Evolutionary conservation across 2,888 invertebrate species (phyloP).

Genomic region (Corythucha ciliata): DNA sequence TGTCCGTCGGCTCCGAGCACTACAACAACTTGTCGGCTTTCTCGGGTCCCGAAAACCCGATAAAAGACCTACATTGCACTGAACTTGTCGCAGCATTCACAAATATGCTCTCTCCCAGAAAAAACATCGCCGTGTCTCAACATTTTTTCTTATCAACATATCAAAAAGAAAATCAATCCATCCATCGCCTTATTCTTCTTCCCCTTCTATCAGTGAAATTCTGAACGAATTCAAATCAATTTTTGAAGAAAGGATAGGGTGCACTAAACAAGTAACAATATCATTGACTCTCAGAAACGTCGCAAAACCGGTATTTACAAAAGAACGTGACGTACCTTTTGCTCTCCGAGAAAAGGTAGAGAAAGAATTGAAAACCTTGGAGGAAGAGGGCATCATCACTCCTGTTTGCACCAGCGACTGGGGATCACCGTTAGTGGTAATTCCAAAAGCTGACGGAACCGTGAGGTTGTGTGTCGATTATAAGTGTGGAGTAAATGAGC

Average conservation of each 20-base stretch:
- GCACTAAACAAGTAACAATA: too few relatives aligned
- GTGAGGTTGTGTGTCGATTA: conserved; percentile 29
- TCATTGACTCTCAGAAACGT: neutral
- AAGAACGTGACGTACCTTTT: conserved; percentile 17
- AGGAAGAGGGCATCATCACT: conserved; percentile 22
- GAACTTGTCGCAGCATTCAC: conserved; percentile 8
- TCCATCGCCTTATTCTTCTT: neutral
- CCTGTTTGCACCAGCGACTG: conserved; percentile 21
- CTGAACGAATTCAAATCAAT: too few relatives aligned
- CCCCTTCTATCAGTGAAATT: too few relatives aligned
- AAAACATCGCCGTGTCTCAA: conserved; percentile 19
- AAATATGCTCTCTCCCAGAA: conserved; percentile 13
- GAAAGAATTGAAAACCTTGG: conserved; percentile 19
- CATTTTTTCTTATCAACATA: conserved; percentile 18
- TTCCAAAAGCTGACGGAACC: conserved; percentile 8
- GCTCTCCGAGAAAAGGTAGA: conserved; percentile 22
- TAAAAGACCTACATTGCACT: conserved; percentile 9
- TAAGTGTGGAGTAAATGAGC: conserved; percentile 27
- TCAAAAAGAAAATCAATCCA: conserved; percentile 17
- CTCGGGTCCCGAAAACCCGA: conserved; percentile 11
- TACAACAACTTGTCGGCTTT: conserved; percentile 22
- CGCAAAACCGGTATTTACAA: neutral
- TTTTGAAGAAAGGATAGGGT: too few relatives aligned
- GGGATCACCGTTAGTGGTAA: conserved; percentile 6
- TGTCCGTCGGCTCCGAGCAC: conserved; percentile 21